Evolutionary conservation across 2,888 invertebrate species (phyloP).

Genomic region (Cosmia trapezina): DNA sequence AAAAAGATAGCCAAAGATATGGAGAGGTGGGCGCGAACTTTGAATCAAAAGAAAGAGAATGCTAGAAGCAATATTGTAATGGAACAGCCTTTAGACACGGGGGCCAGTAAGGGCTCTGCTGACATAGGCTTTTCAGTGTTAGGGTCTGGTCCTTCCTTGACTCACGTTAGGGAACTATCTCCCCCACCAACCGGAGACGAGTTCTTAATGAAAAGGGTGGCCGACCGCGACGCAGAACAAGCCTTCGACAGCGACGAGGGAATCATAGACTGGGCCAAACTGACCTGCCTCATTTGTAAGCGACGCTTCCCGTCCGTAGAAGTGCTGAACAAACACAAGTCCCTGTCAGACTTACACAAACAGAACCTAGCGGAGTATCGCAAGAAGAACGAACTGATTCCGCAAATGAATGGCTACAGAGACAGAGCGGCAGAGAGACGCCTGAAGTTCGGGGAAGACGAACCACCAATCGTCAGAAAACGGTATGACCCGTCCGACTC

Average conservation of each 20-base stretch:
- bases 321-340: slow-evolving; percentile 96
- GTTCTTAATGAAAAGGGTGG: slow-evolving; percentile 82
- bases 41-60: slow-evolving; percentile 98
- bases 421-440: slow-evolving; percentile 99
- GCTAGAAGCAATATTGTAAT: slow-evolving; percentile 85
- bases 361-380: slow-evolving; percentile 93
- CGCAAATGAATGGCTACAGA: slow-evolving; percentile 92
- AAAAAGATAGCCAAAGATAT: slow-evolving; percentile 98
- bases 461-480: slow-evolving; percentile 88
- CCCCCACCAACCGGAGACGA: slow-evolving; percentile 82
- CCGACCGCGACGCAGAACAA: slow-evolving; percentile 81
- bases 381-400: slow-evolving; percentile 82
- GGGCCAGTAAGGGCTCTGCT: slow-evolving; percentile 93
- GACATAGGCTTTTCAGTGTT: slow-evolving; percentile 98
- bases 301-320: slow-evolving; percentile 97
- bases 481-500: slow-evolving; percentile 82
- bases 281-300: slow-evolving; percentile 98
- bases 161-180: slow-evolving; percentile 81
- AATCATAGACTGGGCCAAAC: slow-evolving; percentile 96
- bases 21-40: slow-evolving; percentile 97
- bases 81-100: slow-evolving; percentile 85
- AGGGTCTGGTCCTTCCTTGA: slow-evolving; percentile 92
- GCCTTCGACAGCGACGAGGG: slow-evolving; percentile 93
- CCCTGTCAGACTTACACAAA: slow-evolving; percentile 98
- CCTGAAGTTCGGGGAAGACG: slow-evolving; percentile 97